Conservation (phyloP, 2,113 vertebrate species). For the Hucho hucho region DNA sequence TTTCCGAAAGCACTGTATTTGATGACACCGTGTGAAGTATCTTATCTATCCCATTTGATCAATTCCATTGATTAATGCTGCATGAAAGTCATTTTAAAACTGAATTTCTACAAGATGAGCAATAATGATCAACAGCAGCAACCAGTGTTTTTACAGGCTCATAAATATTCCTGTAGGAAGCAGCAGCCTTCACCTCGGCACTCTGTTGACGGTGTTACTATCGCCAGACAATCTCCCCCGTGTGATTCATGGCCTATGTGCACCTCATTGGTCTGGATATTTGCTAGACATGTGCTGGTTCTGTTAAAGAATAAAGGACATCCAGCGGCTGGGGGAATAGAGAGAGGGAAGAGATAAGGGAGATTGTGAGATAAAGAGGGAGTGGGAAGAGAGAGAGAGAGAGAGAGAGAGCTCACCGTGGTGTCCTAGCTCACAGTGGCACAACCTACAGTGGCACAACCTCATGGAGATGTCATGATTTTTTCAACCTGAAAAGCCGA, state of each 20-base stretch:
- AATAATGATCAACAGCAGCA: neutral
- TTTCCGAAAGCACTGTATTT: neutral
- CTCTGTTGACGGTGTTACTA: neutral
- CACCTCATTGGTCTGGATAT: neutral
- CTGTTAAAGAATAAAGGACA: neutral
- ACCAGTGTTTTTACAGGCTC: neutral
- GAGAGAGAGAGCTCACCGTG: no score
- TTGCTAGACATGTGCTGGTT: neutral
- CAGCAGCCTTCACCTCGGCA: neutral
- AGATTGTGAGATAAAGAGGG: neutral
- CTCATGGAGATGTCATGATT: conserved; percentile 58
- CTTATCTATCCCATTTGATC: no score
- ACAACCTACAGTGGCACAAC: conserved; percentile 51
- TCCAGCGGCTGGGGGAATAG: neutral
- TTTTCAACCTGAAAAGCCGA: conserved; percentile 38
- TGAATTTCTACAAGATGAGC: neutral
- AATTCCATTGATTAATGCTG: no score
- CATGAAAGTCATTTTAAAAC: neutral
- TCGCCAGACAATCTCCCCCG: no score
- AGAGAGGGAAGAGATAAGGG: neutral
- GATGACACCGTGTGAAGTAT: neutral
- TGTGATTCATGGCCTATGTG: neutral
- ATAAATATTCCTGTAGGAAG: neutral
- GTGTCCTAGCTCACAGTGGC: conserved; percentile 11
- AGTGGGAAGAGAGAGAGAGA: neutral